These are phyloP conservation scores for Capitella teleta DNA, from an alignment of 1,140 invertebrate species.

Conservation along the genomic window DNA sequence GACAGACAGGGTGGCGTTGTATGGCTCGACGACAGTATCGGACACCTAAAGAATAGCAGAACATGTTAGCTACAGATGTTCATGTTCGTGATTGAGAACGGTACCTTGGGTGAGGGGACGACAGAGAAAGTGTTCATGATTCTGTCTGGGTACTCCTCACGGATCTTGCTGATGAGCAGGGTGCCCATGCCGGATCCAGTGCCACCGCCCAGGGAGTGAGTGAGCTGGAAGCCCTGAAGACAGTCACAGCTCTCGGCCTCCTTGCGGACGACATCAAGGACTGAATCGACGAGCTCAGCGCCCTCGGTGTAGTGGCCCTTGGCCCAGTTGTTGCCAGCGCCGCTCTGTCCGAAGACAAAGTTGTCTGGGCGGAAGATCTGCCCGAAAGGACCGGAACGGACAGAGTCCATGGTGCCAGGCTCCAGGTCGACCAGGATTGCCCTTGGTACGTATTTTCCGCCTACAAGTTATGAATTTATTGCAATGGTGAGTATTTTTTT, in stretches of 20 bases:
- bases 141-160: conserved; percentile 45
- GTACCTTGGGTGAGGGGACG: conserved; percentile 43
- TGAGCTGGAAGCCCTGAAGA: conserved; percentile 48
- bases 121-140: conserved; percentile 46
- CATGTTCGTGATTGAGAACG: too few species aligned
- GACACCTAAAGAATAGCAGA: conserved; percentile 30
- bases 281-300: conserved; percentile 74
- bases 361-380: conserved; percentile 78
- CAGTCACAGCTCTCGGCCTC: conserved; percentile 70
- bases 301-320: conserved; percentile 85
- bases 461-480: too few species aligned
- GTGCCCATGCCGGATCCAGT: conserved; percentile 77
- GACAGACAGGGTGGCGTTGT: conserved; percentile 41
- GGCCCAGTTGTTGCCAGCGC: conserved; percentile 76
- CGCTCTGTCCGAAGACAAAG: conserved; percentile 73
- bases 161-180: conserved; percentile 50
- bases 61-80: too few species aligned
- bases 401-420: conserved; percentile 89
- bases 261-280: conserved; percentile 72
- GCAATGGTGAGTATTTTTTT: too few species aligned
- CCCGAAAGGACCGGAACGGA: conserved; percentile 72
- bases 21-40: conserved; percentile 42
- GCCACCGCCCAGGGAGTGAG: conserved; percentile 65
- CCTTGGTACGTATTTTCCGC: conserved; percentile 80
- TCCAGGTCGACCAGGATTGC: conserved; percentile 84